A percentile compares a stretch with the other conserved stretches of the same genome.
Conservation (phyloP, 1,140 invertebrate genomes). For the Chironomus tepperi region DNA sequence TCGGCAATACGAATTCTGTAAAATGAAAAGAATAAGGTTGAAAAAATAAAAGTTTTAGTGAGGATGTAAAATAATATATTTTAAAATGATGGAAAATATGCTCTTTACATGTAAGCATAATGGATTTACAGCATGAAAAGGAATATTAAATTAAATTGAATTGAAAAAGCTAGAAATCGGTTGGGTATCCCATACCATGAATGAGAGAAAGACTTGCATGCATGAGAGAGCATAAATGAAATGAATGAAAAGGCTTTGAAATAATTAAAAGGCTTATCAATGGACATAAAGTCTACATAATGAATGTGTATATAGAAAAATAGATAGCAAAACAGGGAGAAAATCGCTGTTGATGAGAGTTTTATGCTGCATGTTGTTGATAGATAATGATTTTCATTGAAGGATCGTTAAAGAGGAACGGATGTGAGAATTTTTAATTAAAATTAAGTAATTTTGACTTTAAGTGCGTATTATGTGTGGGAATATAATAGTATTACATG, state of each 20-base stretch:
- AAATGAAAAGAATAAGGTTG: conserved; percentile 26
- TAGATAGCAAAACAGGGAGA: not conserved
- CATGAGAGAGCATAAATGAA: conserved; percentile 19
- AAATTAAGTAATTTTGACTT: not conserved
- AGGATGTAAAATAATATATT: not conserved
- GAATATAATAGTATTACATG: too few relatives aligned
- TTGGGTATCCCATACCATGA: not conserved
- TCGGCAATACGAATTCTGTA: conserved; percentile 66
- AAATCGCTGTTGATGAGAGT: not conserved
- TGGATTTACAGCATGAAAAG: not conserved
- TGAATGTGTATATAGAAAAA: not conserved
- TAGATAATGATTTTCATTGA: not conserved
- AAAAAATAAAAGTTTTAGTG: not conserved
- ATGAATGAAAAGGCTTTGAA: conserved; percentile 19
- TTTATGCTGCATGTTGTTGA: not conserved
- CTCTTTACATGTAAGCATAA: not conserved
- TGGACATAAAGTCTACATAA: conserved; percentile 6
- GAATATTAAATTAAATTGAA: too few relatives aligned
- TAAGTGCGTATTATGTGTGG: too few relatives aligned
- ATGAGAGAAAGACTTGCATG: not conserved
- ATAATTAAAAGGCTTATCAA: conserved; percentile 23
- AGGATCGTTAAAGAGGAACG: not conserved
- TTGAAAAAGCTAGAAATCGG: not conserved
- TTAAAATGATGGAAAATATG: not conserved
- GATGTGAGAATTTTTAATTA: not conserved